These are phyloP conservation scores for Cheirogaleus major DNA, from an alignment of 2,797 vertebrate species.

Conservation along the genomic window DNA sequence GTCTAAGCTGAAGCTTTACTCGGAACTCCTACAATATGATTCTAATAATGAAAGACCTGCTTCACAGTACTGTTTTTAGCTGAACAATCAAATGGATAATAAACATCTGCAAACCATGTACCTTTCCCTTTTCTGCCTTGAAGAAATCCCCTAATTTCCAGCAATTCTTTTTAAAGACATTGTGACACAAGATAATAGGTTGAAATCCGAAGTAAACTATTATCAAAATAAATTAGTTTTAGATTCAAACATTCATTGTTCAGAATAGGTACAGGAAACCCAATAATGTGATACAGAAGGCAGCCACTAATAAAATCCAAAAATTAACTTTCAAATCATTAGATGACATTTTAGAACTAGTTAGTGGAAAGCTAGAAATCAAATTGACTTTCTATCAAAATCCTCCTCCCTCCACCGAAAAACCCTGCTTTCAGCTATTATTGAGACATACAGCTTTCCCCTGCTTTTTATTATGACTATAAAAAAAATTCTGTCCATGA, in stretches of 20 bases:
- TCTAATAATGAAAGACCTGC: not conserved
- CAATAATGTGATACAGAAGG: not conserved
- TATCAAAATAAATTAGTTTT: not conserved
- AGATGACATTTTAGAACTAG: not conserved
- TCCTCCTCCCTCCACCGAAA: fast-evolving
- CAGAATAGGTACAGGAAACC: not conserved
- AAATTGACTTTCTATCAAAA: not conserved
- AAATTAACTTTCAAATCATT: not conserved
- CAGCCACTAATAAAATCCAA: not conserved
- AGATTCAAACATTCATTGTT: not conserved
- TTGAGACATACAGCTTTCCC: not conserved
- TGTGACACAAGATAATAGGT: not conserved
- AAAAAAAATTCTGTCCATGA: not conserved
- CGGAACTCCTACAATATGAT: not conserved
- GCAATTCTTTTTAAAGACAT: not conserved
- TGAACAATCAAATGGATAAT: not conserved
- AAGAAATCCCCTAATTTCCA: not conserved
- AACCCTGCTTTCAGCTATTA: not conserved
- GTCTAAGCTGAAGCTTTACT: not conserved
- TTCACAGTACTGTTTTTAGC: not conserved
- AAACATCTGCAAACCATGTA: not conserved
- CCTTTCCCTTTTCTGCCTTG: not conserved
- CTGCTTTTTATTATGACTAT: not conserved
- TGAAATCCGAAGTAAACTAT: not conserved
- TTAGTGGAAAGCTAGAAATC: not conserved